Evolutionary conservation across 1,140 invertebrate species (phyloP), one percentile per base, ranked within the genome.

Genomic region (Melipona quadrifasciata): DNA sequence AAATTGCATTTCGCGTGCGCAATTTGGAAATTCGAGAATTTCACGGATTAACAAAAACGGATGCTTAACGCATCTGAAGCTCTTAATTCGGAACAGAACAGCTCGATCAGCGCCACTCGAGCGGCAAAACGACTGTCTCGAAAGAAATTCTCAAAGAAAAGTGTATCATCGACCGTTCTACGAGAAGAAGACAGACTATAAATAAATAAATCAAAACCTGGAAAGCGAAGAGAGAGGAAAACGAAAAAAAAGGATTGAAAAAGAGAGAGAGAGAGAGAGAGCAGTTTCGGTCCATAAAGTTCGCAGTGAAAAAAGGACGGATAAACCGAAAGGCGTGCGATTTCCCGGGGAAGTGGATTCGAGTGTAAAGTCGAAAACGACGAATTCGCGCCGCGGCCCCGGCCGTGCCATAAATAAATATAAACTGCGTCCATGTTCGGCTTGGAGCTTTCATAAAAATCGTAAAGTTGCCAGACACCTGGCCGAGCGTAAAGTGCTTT

Each of bases 391-490:
- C 24, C 11, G 16, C 17, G 16, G 6, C 64, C 6, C 17, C 64
- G n/a, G 12, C 1, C 75, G 21, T 34, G 34, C 34, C 78, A 70
- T 81, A 81, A 81, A 81, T 81, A 81, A 81, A 47, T 64, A 81
- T 51, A 73, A 73, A 73, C 70, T 19, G 39, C 39, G 55, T 10
- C 51, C 21, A 14, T 19, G 47, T 53, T 19, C 57, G 27, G 79
- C 55, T 73, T 81, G 21, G 24, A 77, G 74, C 21, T 70, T 83
- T 78, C 65, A 75, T 83, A 83, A 84, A 80, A 73, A 80, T 71
- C 75, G 76, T 61, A 61, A 80, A 84, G 68, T 64, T 65, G n/a
- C 68, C 34, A 27, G 57, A 64, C 65, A 24, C 10, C 12, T 19
- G 82, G 34, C 65, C 74, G 19, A 65, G 47, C 67, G 55, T 64